A percentile compares a stretch with the other conserved stretches of the same genome.
Conservation (phyloP, 2,797 vertebrate genomes). For the Hippopotamyrus pictus region DNA sequence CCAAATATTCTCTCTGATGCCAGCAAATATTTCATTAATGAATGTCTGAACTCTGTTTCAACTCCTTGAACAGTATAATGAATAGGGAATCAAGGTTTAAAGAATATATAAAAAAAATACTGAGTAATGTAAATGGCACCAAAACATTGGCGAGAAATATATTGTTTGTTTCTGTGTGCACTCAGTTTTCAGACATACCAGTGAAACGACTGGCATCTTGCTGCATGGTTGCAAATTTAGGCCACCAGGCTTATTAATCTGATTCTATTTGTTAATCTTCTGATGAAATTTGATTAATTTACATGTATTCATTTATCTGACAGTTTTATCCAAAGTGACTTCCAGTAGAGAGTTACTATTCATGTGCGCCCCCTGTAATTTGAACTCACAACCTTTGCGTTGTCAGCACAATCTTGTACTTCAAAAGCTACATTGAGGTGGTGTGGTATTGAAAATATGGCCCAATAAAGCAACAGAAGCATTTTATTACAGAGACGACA, state of each 20-base stretch:
- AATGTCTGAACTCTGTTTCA: constrained; percentile 5
- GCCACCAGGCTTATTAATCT: background rate
- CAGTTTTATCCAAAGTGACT: background rate
- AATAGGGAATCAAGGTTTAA: background rate
- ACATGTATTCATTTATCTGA: background rate
- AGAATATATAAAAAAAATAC: background rate
- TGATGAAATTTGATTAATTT: background rate
- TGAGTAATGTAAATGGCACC: background rate
- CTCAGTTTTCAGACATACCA: background rate
- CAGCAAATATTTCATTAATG: background rate
- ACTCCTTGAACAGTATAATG: background rate
- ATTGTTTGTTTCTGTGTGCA: background rate
- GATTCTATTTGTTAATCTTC: background rate
- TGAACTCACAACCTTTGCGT: background rate
- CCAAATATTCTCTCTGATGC: background rate
- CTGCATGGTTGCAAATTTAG: background rate
- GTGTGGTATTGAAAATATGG: background rate
- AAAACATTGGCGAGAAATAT: background rate
- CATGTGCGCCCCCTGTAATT: background rate
- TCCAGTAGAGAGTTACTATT: background rate
- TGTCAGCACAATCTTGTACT: background rate
- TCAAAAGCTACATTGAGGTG: background rate
- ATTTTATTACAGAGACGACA: background rate
- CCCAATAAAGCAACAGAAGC: background rate
- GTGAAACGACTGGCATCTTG: background rate